phyloP scores from a whole-genome alignment of 2,113 vertebrate genomes.

The Atrichornis clamosus region DNA sequence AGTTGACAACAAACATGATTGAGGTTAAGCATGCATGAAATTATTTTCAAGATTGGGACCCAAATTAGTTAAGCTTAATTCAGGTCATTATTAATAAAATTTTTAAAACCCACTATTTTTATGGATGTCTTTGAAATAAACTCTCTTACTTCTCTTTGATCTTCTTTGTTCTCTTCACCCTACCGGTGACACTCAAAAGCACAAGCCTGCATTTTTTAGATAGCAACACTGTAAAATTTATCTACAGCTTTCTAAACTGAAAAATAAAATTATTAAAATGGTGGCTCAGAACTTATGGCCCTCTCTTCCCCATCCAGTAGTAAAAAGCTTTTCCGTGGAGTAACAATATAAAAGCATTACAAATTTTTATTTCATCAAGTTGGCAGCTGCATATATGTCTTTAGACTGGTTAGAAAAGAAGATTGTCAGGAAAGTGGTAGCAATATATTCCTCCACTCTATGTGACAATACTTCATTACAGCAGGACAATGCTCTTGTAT shows the following conservation, averaged over 20 bases:
- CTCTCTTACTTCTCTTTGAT: slow-evolving; percentile 9
- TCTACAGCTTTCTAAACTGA: neutral
- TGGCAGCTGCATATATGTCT: neutral
- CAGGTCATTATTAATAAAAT: slow-evolving; percentile 44
- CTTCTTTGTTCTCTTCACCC: slow-evolving; percentile 20
- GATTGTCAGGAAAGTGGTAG: neutral
- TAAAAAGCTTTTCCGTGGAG: neutral
- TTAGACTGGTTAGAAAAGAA: neutral
- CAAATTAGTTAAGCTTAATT: slow-evolving; percentile 38
- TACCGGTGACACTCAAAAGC: neutral
- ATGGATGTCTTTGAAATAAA: slow-evolving; percentile 25
- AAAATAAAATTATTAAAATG: slow-evolving; percentile 17
- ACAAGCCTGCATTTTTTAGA: slow-evolving; percentile 14
- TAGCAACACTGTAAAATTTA: neutral
- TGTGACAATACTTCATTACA: neutral
- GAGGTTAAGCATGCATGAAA: slow-evolving; percentile 31
- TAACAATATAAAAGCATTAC: slow-evolving; percentile 7
- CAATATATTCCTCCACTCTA: neutral
- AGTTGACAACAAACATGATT: slow-evolving; percentile 5
- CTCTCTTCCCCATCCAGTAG: neutral
- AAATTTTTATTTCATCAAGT: neutral
- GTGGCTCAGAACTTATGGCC: neutral
- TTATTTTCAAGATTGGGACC: slow-evolving; percentile 14
- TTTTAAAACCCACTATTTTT: slow-evolving; percentile 30
- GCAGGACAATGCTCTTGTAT: neutral